These are phyloP conservation scores for Meiosimyza platycephala DNA, from an alignment of 2,888 invertebrate genomes.

Conservation along the genomic window DNA sequence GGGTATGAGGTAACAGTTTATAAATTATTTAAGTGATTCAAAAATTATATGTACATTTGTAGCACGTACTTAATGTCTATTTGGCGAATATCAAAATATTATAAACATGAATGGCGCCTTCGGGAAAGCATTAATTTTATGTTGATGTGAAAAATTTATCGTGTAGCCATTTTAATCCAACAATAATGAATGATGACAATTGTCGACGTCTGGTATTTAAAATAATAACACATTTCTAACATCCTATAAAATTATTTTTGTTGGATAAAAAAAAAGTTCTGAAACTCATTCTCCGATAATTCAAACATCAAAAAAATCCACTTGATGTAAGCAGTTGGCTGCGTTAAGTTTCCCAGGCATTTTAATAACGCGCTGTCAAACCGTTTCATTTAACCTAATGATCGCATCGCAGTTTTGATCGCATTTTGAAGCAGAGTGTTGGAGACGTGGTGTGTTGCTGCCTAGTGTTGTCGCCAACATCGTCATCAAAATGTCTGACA, in stretches of 20 bases:
- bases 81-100: background rate
- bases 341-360: slow-evolving; percentile 52
- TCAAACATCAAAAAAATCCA: background rate
- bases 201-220: background rate
- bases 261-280: too few relatives aligned
- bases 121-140: background rate
- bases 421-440: background rate
- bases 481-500: slow-evolving; percentile 27
- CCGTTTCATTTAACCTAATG: slow-evolving; percentile 53
- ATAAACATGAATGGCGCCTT: too few relatives aligned
- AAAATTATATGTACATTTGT: too few relatives aligned
- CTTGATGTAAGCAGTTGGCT: background rate
- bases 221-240: background rate
- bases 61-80: background rate
- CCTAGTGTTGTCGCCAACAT: slow-evolving; percentile 20
- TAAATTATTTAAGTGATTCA: too few relatives aligned
- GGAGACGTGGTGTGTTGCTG: background rate
- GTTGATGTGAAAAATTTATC: background rate
- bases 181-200: slow-evolving; percentile 15
- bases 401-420: slow-evolving; percentile 40
- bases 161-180: background rate
- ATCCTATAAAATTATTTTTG: too few relatives aligned
- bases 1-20: too few relatives aligned
- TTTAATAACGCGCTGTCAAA: slow-evolving; percentile 54
- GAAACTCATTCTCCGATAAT: background rate